phyloP scores from a whole-genome alignment of 2,888 invertebrate genomes.

The Adela reaumurella region DNA sequence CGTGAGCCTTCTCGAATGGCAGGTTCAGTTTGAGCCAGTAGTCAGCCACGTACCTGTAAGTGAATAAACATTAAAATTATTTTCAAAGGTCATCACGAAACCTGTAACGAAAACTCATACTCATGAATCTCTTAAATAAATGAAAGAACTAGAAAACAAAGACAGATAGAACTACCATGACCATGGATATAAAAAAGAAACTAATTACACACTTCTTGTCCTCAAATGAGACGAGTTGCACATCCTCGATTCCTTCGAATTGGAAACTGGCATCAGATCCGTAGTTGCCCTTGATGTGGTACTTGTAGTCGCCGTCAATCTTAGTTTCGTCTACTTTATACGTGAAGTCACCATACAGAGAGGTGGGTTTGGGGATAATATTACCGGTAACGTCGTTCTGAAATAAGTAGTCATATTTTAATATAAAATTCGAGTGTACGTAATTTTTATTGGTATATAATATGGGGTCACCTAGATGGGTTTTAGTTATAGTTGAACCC shows the following conservation, averaged over 20 bases:
- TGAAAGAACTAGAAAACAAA: conserved; percentile 12
- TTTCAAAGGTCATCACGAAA: no score
- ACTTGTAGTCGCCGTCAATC: conserved; percentile 27
- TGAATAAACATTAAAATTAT: no score
- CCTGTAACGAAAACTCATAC: no score
- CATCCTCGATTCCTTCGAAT: conserved; percentile 33
- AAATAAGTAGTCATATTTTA: conserved; percentile 3
- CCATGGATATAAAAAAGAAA: background rate
- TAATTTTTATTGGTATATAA: background rate
- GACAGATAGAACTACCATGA: background rate
- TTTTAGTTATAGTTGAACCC: no score
- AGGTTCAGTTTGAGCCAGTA: conserved; percentile 41
- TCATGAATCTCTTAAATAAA: no score
- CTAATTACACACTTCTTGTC: conserved; percentile 28
- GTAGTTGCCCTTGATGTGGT: conserved; percentile 37
- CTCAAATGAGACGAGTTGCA: conserved; percentile 24
- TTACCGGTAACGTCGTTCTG: conserved; percentile 34
- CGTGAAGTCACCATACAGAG: conserved; percentile 19
- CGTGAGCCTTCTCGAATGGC: conserved; percentile 57
- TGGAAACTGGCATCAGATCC: conserved; percentile 38
- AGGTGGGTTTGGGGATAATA: conserved; percentile 27
- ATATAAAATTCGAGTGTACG: background rate
- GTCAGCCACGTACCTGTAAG: conserved; percentile 46
- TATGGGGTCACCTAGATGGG: background rate
- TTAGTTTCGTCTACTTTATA: conserved; percentile 21